phyloP scores from a whole-genome alignment of 2,888 invertebrate genomes.

The Tetanocera ferruginea region DNA sequence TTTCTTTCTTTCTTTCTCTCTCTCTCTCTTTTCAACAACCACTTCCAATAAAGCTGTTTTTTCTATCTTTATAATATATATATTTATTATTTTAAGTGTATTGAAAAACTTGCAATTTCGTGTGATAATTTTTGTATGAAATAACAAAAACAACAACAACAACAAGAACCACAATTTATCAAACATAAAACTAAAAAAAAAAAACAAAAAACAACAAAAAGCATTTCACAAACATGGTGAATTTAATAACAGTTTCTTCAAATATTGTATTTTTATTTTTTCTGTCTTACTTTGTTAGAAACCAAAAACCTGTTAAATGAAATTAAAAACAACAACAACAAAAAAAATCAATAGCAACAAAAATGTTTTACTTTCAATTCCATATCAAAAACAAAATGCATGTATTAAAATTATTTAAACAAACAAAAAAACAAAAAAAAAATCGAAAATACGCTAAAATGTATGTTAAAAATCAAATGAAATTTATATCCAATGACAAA shows the following conservation, averaged over 20 bases:
- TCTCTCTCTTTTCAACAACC: not conserved
- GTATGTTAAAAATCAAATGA: not conserved
- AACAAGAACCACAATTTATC: constrained; percentile 18
- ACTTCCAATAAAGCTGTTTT: not conserved
- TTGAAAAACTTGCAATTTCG: constrained; percentile 66
- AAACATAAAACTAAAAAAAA: constrained; percentile 16
- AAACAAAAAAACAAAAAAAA: not conserved
- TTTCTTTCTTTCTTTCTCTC: not conserved
- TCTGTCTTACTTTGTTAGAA: constrained; percentile 35
- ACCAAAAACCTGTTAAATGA: constrained; percentile 33
- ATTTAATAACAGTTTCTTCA: not conserved
- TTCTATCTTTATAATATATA: not conserved
- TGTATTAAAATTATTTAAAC: constrained; percentile 16
- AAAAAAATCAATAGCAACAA: constrained; percentile 26
- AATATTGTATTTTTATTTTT: constrained; percentile 19
- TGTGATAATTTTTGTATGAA: constrained; percentile 66
- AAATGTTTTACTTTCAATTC: constrained; percentile 22
- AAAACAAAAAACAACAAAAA: constrained; percentile 2
- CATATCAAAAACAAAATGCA: constrained; percentile 20
- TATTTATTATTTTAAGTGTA: not conserved
- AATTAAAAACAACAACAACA: constrained; percentile 27
- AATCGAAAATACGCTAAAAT: not conserved
- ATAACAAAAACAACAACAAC: constrained; percentile 49
- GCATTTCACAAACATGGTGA: not conserved
- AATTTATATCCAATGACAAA: constrained; percentile 5